A percentile compares a stretch with the other conserved stretches of the same genome.
phyloP scores from a whole-genome alignment of 2,797 vertebrate genomes.

The Tympanoctomys barrerae region DNA sequence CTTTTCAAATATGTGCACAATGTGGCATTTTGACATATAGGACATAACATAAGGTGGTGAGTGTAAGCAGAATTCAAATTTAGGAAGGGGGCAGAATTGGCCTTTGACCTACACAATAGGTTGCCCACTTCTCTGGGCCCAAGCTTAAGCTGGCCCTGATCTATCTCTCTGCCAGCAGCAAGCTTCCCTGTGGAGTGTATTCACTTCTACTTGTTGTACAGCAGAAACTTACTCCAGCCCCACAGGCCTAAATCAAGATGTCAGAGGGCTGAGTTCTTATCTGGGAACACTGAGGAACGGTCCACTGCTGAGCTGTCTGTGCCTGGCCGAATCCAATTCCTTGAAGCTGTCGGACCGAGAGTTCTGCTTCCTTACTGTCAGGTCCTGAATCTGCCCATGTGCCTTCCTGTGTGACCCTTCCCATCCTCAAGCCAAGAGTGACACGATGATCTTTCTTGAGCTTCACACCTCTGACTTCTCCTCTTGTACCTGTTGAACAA shows the following conservation, averaged over 20 bases:
- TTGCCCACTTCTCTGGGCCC: neutral
- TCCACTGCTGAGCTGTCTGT: neutral
- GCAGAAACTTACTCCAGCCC: neutral
- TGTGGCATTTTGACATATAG: neutral
- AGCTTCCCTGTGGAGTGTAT: neutral
- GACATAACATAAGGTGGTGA: neutral
- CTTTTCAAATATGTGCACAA: too few species aligned
- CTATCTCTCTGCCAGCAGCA: neutral
- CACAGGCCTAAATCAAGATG: neutral
- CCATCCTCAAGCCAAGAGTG: neutral
- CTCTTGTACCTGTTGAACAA: neutral
- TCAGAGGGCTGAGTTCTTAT: neutral
- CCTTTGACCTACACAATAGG: neutral
- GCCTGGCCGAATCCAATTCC: neutral
- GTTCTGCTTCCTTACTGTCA: neutral
- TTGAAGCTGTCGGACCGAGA: neutral
- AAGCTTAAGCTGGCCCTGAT: neutral
- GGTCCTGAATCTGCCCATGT: neutral
- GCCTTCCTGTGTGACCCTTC: neutral
- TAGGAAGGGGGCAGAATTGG: neutral
- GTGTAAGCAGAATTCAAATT: neutral
- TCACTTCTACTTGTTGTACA: neutral
- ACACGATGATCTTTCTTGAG: neutral
- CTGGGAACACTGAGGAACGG: neutral
- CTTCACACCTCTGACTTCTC: neutral